Conservation (phyloP, 2,113 vertebrate genomes). For the Aphelocoma coerulescens region DNA sequence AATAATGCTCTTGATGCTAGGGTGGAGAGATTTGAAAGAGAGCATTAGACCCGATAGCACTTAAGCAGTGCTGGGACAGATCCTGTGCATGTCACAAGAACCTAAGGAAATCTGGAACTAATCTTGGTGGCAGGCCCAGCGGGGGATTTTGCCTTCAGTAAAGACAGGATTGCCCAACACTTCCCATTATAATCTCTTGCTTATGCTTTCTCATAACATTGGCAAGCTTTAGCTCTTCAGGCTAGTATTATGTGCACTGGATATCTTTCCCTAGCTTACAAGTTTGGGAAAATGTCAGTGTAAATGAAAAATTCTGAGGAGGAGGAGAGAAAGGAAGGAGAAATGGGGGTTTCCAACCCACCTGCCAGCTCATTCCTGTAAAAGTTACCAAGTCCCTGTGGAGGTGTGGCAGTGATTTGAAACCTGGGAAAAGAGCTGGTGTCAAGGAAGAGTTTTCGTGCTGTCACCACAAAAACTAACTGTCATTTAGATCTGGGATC, state of each 20-base stretch:
- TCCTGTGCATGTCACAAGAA: not conserved
- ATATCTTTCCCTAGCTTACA: not conserved
- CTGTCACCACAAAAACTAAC: not conserved
- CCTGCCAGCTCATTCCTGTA: not conserved
- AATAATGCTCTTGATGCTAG: not conserved
- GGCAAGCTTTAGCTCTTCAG: not conserved
- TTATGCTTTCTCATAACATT: slow-evolving; percentile 20
- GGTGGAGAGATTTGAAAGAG: not conserved
- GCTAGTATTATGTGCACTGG: not conserved
- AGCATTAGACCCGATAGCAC: not conserved
- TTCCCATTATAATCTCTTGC: slow-evolving; percentile 24
- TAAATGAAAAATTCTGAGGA: not conserved
- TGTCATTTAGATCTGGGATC: not conserved
- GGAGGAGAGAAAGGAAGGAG: not conserved
- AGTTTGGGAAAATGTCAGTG: not conserved
- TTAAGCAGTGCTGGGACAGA: not conserved
- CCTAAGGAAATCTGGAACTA: slow-evolving; percentile 42
- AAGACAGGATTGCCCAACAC: slow-evolving; percentile 44
- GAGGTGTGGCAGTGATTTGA: not conserved
- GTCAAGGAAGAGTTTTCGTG: not conserved
- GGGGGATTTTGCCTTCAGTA: not conserved
- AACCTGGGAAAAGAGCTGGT: not conserved
- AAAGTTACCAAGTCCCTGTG: not conserved
- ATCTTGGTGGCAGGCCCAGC: not conserved
- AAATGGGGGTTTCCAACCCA: not conserved